Conservation (phyloP, 2,113 vertebrate species). For the Indri indri region DNA sequence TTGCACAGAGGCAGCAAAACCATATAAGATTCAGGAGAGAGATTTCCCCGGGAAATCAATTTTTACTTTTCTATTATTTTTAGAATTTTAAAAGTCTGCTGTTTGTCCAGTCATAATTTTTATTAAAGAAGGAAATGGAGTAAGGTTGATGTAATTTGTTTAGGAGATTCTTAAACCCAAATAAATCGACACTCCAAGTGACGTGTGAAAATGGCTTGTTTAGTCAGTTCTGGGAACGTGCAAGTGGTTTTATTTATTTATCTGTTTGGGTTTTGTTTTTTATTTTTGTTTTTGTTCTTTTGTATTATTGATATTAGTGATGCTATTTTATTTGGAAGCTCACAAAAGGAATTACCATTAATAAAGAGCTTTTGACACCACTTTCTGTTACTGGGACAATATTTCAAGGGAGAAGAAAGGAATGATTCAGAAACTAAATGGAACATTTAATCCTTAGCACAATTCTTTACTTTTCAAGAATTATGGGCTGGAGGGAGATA, state of each 20-base stretch:
- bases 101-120: conserved; percentile 72
- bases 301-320: conserved; percentile 11
- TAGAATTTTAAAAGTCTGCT: conserved; percentile 67
- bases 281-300: background rate
- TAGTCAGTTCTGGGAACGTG: conserved; percentile 31
- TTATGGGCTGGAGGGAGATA: background rate
- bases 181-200: conserved; percentile 73
- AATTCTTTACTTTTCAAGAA: conserved; percentile 12
- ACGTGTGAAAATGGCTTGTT: conserved; percentile 53
- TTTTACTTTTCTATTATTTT: conserved; percentile 81
- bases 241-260: background rate
- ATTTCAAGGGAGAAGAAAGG: conserved; percentile 44
- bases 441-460: background rate
- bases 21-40: conserved; percentile 64
- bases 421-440: conserved; percentile 14
- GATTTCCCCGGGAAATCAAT: conserved; percentile 69
- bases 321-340: conserved; percentile 50
- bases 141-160: conserved; percentile 55
- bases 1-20: conserved; percentile 69
- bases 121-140: conserved; percentile 62
- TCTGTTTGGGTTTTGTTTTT: background rate
- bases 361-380: conserved; percentile 59
- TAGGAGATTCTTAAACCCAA: conserved; percentile 72
- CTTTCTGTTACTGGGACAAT: conserved; percentile 32
- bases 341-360: conserved; percentile 24